Evolutionary conservation across 2,113 vertebrate species (phyloP), one percentile per base, ranked within the genome.

Genomic region (Raja brachyura): DNA sequence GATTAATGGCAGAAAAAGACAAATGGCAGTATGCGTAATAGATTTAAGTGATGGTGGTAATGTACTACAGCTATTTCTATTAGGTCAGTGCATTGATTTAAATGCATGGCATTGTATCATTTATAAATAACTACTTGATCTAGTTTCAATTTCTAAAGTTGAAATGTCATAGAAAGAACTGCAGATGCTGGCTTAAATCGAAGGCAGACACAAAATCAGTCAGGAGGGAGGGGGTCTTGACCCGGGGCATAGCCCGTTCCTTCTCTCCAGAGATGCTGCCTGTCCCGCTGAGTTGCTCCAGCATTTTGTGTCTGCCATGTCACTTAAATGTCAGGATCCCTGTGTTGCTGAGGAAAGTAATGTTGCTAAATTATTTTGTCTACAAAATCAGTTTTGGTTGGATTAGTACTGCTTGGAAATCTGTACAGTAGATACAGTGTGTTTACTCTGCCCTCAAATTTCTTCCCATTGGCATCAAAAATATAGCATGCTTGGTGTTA

Each of bases 41-140:
- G 25, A 75, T 31, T 86, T 28, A 9, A 86, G 22, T 61, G 54
- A 86, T 28, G 28, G 28, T n/a, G 54, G 56, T 86, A 86, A 61
- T 86, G 81, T 28, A 86, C 81, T 86, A 56, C 81, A 86, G 25
- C 56, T 85, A 85, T n/a, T 85, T 83, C 59, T 61, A 85, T 86
- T n/a, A 86, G 54, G 79, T 86, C 54, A 86, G 81, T 86, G 28
- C 81, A n/a, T 61, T 86, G 0, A 61, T 61, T 86, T 86, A 61
- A 86, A 61, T 61, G 25, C 81, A 61, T 86, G 61, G 22, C 56
- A 59, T 22, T 11, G 25, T 85, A 59, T 28, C 56, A 81, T 56
- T 54, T 56, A 33, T 33, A n/a, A 85, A 56, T 1, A 61, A 86
- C 59, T 4, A 16, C 11, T 61, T 86, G 81, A 61, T n/a, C 59